Base-by-base conservation (phyloP, 2,797 vertebrate genomes). In the Saxicola maurus region DNA sequence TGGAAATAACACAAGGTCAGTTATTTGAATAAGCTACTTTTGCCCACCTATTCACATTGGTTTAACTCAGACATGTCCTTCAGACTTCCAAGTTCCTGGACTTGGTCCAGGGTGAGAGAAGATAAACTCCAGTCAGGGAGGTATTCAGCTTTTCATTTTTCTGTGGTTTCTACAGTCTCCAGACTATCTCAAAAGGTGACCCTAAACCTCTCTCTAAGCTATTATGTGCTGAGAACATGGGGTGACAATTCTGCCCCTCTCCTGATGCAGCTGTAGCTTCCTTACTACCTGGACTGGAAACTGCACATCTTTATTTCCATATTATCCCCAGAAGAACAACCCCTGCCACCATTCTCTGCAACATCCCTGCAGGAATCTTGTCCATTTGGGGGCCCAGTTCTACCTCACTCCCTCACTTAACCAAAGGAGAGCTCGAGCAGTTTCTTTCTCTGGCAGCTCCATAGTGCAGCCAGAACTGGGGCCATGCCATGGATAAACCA, bases 1-100 rank as follows among this genome's bases (percentile, higher is more conserved):
- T 77, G 88, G 60, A 82, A 91, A 68, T 35, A 74, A 56, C 76
- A 81, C 73, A 68, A 64, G 79, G 75, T 81, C 86, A 68, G 62
- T 87, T 66, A 72, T 79, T 25, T 59, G 82, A 75, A 78, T 53
- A 80, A 82, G 35, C 14, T 66, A 25, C 60, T 67, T 59, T 48
- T 78, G 24, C 42, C 40, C 59, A 49, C 14, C 64, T 51, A 35
- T 46, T 87, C 57, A 46, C 24, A 40, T 4, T 6, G 8, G 28
- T 28, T 52, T 72, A 83, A 71, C 64, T 81, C 67, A 59, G 46
- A 86, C 53, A 57, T 1, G 53, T 69, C 89, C 82, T 93, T 93
- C 67, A 87, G 60, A 82, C 40, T 87, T 84, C 38, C 52, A 83
- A 30, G 49, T 75, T 71, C 35, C 49, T 87, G 76, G 67, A 82